Evolutionary conservation across 2,797 vertebrate species (phyloP).

Genomic region (Enteromius trimaculatus): DNA sequence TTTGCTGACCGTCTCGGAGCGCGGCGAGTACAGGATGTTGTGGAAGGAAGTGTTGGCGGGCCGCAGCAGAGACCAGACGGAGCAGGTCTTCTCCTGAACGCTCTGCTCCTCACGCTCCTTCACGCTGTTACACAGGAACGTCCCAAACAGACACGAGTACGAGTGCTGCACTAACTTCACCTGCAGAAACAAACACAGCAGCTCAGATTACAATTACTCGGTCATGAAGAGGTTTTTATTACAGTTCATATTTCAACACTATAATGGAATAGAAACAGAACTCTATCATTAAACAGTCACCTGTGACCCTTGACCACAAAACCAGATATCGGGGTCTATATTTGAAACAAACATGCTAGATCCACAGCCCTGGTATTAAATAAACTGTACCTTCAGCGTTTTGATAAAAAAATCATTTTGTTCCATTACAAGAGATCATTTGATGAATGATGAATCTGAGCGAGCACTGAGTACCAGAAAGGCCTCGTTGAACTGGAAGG

Average conservation of each 20-base stretch:
- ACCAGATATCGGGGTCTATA: too few relatives aligned
- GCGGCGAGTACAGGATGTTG: slow-evolving; percentile 96
- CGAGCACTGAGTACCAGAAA: slow-evolving; percentile 83
- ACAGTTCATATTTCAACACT: neutral
- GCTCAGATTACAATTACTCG: too few relatives aligned
- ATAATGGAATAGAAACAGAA: neutral
- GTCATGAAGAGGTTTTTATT: neutral
- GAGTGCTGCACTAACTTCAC: slow-evolving; percentile 98
- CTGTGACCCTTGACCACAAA: too few relatives aligned
- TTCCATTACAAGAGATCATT: neutral
- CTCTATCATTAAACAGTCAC: neutral
- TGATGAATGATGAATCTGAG: neutral
- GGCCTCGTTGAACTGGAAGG: slow-evolving; percentile 98
- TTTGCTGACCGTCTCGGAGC: slow-evolving; percentile 84
- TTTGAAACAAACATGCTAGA: too few relatives aligned
- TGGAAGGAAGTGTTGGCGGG: slow-evolving; percentile 92
- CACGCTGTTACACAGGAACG: slow-evolving; percentile 97
- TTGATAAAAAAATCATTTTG: neutral
- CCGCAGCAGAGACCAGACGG: slow-evolving; percentile 94
- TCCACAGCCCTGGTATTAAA: neutral
- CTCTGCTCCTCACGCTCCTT: slow-evolving; percentile 93
- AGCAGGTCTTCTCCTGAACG: slow-evolving; percentile 94
- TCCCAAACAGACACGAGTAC: slow-evolving; percentile 98
- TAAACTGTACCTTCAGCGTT: neutral
- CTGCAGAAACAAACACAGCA: slow-evolving; percentile 67